Percentiles rank a stretch among this genome's conserved stretches.
Conservation (phyloP, 1,140 invertebrate species). For the Zaprionus capensis region DNA sequence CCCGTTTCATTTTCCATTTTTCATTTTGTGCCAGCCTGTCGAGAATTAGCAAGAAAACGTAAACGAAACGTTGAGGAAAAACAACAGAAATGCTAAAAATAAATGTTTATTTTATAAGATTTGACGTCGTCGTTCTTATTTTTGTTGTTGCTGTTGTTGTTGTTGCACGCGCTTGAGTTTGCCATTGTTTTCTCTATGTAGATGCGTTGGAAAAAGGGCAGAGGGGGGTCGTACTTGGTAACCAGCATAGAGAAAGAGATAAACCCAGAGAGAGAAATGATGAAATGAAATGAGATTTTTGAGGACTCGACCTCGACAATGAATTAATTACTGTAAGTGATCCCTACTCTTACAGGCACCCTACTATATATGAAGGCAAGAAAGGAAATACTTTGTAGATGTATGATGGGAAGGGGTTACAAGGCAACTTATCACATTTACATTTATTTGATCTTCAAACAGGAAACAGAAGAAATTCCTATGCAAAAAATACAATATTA, state of each 20-base stretch:
- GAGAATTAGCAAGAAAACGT: constrained; percentile 53
- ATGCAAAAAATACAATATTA: too few species aligned
- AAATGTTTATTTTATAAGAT: constrained; percentile 82
- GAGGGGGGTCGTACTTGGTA: background rate
- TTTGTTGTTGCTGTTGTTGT: constrained; percentile 15
- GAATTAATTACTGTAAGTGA: constrained; percentile 26
- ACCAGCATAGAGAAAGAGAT: background rate
- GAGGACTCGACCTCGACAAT: constrained; percentile 37
- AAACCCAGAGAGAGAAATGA: background rate
- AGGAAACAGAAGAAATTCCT: too few species aligned
- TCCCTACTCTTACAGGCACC: too few species aligned
- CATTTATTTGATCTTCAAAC: too few species aligned
- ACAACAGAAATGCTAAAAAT: constrained; percentile 67
- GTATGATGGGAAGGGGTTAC: background rate
- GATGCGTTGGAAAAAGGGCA: background rate
- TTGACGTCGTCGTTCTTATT: constrained; percentile 38
- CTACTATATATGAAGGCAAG: too few species aligned
- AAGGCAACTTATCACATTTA: too few species aligned
- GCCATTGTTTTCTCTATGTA: constrained; percentile 61
- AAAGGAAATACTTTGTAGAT: background rate
- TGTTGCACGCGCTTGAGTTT: constrained; percentile 36
- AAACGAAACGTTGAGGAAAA: constrained; percentile 36
- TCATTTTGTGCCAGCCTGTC: constrained; percentile 60
- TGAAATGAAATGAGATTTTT: constrained; percentile 7
- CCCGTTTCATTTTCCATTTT: constrained; percentile 68